Percentiles rank a stretch among this genome's conserved stretches.
These are phyloP conservation scores for Elachura formosa DNA, from an alignment of 2,113 vertebrate genomes.

Conservation along the genomic window DNA sequence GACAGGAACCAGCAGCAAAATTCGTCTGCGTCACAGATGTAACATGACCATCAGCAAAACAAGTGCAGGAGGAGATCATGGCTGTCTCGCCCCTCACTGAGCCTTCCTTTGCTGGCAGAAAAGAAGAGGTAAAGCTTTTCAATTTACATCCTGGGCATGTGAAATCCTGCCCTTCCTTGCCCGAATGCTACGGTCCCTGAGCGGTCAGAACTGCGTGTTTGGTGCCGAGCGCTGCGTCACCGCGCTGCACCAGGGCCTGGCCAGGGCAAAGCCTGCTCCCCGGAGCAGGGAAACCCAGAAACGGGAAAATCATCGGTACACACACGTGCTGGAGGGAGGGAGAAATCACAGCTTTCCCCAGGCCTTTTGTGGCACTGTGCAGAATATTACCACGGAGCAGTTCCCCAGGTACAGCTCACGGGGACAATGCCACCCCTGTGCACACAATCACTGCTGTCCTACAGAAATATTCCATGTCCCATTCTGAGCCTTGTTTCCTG, in stretches of 20 bases:
- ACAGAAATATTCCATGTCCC: background rate
- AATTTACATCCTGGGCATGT: background rate
- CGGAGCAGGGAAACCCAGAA: background rate
- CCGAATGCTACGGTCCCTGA: background rate
- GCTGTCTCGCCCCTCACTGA: background rate
- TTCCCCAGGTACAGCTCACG: background rate
- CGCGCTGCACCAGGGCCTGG: background rate
- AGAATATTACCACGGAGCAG: background rate
- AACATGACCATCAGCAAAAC: constrained; percentile 48
- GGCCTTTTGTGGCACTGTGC: background rate
- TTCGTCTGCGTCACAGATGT: constrained; percentile 62
- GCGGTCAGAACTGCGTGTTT: background rate
- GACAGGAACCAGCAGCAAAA: constrained; percentile 20
- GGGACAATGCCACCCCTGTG: background rate
- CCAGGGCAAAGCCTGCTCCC: background rate
- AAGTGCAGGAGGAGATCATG: constrained; percentile 15
- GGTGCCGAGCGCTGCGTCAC: constrained; percentile 17
- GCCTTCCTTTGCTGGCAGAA: background rate
- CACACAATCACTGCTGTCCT: background rate
- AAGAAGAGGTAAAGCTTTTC: background rate
- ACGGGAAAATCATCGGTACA: background rate
- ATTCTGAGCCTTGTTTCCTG: constrained; percentile 25
- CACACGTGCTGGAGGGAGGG: background rate
- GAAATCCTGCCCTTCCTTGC: background rate
- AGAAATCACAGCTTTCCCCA: background rate